Base-by-base conservation (phyloP, 2,888 invertebrate species). In the Itoplectis maculator region DNA sequence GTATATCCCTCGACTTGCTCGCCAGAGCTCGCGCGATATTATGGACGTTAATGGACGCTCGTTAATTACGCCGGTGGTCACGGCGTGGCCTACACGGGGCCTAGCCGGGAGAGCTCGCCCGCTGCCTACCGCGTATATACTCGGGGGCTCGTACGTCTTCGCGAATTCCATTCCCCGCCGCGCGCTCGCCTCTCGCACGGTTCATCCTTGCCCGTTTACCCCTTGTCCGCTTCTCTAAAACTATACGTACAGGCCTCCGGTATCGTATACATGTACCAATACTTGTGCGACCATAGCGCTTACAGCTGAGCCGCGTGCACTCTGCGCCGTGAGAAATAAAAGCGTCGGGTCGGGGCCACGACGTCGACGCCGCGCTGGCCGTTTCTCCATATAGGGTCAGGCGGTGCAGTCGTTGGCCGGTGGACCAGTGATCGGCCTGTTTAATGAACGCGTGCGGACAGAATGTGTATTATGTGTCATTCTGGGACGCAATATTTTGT, bases 41-140 rank as follows among this genome's bases (percentile, higher is more conserved):
- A 86, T 79, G 81, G 83, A 84, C 82, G 78, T 79, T 85, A 86
- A 86, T 86, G 85, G 85, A 79, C 66, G 78, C 82, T 84, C 83
- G 85, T 86, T 86, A 86, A 86, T 86, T 86, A 85, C 85, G 70
- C 61, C 61, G 75, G 77, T 80, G 83, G 86, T 84, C 85, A 84
- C 82, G 85, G 84, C 78, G 82, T 82, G 81, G 82, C 81, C 79
- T 83, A 68, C 66, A 78, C 81, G 72, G 75, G 80, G 78, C 72
- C 74, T 74, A 77, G 78, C 78, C n/a, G n/a, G n/a, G 68, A 78
- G 68, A 78, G 68, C 72, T 76, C 40, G 76, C 76, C 54, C 72
- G 70, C 82, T 82, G 79, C 82, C 82, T 82, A 82, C 82, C 79
- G 79, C 66, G 75, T 75, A 74, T 45, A 80, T 54, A 54, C 54